phyloP scores from a whole-genome alignment of 2,888 invertebrate species.

The Leptopilina syphax region DNA sequence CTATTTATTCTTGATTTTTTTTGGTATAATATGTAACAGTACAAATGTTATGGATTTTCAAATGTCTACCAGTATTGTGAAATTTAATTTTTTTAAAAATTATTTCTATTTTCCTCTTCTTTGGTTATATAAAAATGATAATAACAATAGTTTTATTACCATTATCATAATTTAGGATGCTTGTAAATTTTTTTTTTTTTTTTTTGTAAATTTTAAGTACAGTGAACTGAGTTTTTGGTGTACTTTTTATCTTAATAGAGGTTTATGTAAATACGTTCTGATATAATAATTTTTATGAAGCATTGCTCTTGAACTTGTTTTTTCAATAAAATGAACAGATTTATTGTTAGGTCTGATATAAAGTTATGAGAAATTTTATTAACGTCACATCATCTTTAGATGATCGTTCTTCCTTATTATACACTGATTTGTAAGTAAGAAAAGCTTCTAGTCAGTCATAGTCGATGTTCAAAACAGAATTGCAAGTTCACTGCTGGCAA shows the following conservation, averaged over 20 bases:
- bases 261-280: background rate
- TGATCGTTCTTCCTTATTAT: background rate
- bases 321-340: background rate
- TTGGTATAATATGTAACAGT: too few species aligned
- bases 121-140: background rate
- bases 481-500: background rate
- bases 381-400: too few species aligned
- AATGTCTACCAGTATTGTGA: background rate
- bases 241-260: background rate
- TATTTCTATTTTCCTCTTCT: background rate
- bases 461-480: background rate
- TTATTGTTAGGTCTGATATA: background rate
- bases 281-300: conserved; percentile 3
- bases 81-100: background rate
- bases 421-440: too few species aligned
- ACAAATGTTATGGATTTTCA: too few species aligned
- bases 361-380: too few species aligned
- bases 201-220: background rate
- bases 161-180: background rate
- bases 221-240: background rate
- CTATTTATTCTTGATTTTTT: too few species aligned
- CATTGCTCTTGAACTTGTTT: conserved; percentile 29
- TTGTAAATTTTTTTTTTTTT: background rate
- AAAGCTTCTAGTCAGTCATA: too few species aligned
- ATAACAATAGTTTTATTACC: background rate